Evolutionary conservation across 2,888 invertebrate species (phyloP).

Genomic region (Standfussiana lucernea): DNA sequence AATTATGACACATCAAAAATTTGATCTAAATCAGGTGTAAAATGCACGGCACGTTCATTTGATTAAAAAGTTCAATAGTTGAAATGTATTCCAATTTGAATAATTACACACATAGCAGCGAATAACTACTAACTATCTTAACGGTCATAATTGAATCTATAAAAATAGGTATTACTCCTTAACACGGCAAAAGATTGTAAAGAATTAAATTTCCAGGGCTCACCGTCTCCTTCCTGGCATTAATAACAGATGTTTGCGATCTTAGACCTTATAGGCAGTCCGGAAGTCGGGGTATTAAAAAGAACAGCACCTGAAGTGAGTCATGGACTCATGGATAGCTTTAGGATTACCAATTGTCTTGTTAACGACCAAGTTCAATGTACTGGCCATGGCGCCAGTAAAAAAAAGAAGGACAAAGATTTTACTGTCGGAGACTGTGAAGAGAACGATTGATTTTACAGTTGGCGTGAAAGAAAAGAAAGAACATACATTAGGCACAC

Average conservation of each 20-base stretch:
- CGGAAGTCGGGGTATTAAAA: slow-evolving; percentile 46
- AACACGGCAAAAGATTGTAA: neutral
- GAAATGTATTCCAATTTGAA: neutral
- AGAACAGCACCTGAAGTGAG: slow-evolving; percentile 42
- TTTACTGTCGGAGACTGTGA: neutral
- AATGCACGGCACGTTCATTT: neutral
- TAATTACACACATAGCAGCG: neutral
- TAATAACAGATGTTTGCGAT: slow-evolving; percentile 14
- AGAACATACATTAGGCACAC: neutral
- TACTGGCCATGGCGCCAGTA: slow-evolving; percentile 17
- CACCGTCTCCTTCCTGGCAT: slow-evolving; percentile 12
- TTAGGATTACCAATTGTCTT: slow-evolving; percentile 51
- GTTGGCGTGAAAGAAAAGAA: neutral
- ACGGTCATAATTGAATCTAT: slow-evolving; percentile 1
- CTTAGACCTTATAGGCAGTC: slow-evolving; percentile 12
- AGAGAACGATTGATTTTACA: neutral
- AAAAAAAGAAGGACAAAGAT: neutral
- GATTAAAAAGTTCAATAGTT: neutral
- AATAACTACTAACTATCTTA: slow-evolving; percentile 8
- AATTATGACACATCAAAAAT: neutral
- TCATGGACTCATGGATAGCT: slow-evolving; percentile 40
- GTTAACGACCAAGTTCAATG: slow-evolving; percentile 48
- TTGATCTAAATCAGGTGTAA: neutral
- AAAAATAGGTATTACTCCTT: slow-evolving; percentile 3
- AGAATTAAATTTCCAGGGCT: slow-evolving; percentile 10